These are phyloP conservation scores for Drosophila hamatofila DNA, from an alignment of 2,888 invertebrate species.

Conservation along the genomic window DNA sequence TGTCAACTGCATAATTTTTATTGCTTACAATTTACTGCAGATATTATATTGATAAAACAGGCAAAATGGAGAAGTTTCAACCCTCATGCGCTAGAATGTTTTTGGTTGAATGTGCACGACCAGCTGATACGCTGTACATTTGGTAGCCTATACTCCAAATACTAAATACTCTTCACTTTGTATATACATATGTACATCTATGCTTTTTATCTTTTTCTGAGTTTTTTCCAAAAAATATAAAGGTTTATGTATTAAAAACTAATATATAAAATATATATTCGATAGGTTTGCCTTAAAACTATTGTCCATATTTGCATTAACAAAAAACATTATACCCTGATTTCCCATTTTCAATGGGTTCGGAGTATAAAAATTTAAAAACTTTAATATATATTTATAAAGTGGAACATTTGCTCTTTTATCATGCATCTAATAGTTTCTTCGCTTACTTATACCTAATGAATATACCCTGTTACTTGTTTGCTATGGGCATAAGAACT, in stretches of 20 bases:
- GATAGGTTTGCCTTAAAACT: not conserved
- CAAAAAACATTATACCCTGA: no score
- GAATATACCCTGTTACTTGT: not conserved
- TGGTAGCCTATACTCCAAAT: not conserved
- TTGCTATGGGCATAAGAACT: not conserved
- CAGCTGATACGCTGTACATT: not conserved
- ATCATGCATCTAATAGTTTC: not conserved
- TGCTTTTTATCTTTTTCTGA: no score
- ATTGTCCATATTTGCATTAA: not conserved
- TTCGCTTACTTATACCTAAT: not conserved
- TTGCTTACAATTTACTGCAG: constrained; percentile 1
- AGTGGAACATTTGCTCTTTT: not conserved
- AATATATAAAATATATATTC: no score
- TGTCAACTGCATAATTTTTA: constrained; percentile 15
- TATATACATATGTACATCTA: no score
- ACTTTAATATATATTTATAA: not conserved
- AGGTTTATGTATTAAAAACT: no score
- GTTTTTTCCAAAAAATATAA: no score
- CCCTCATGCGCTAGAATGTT: not conserved
- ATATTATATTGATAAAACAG: constrained; percentile 9
- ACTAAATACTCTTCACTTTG: no score
- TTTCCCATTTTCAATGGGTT: no score
- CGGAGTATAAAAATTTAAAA: not conserved
- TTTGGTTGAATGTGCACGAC: not conserved
- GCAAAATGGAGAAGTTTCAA: not conserved